Percentiles rank a stretch among this genome's conserved stretches.
Conservation (phyloP, 2,113 vertebrate genomes). For the Oreotragus oreotragus region DNA sequence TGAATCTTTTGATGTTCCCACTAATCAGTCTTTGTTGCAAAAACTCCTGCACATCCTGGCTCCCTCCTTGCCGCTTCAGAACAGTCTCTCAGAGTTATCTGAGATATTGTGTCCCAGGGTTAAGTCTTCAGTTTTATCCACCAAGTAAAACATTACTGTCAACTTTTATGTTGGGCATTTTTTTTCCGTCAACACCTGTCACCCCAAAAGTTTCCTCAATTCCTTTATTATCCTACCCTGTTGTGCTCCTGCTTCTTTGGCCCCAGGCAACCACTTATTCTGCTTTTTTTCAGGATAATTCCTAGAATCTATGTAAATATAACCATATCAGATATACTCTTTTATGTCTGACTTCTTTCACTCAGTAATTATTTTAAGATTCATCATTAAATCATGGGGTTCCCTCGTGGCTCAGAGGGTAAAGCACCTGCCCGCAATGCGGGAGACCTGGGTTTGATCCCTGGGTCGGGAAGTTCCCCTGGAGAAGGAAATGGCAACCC, state of each 20-base stretch:
- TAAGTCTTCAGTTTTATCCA: background rate
- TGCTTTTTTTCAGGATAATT: background rate
- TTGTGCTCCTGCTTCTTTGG: background rate
- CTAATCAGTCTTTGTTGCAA: background rate
- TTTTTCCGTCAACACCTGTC: background rate
- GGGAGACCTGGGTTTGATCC: too few relatives aligned
- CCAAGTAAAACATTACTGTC: background rate
- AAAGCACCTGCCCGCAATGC: too few relatives aligned
- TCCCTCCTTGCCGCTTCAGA: background rate
- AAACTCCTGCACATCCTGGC: background rate
- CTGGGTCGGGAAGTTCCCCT: too few relatives aligned
- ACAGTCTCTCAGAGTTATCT: background rate
- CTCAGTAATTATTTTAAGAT: background rate
- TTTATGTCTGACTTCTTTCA: background rate
- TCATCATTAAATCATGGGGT: background rate
- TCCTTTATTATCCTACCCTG: background rate
- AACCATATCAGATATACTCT: background rate
- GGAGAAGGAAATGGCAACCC: too few relatives aligned
- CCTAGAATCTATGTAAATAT: background rate
- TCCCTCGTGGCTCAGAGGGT: too few relatives aligned
- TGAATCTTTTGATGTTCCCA: background rate
- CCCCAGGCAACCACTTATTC: background rate
- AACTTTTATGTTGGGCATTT: background rate
- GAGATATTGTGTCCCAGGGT: background rate
- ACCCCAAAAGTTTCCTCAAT: background rate